Evolutionary conservation across 2,888 invertebrate species (phyloP), one percentile per base, ranked within the genome.

Genomic region (Lamproptera curius): DNA sequence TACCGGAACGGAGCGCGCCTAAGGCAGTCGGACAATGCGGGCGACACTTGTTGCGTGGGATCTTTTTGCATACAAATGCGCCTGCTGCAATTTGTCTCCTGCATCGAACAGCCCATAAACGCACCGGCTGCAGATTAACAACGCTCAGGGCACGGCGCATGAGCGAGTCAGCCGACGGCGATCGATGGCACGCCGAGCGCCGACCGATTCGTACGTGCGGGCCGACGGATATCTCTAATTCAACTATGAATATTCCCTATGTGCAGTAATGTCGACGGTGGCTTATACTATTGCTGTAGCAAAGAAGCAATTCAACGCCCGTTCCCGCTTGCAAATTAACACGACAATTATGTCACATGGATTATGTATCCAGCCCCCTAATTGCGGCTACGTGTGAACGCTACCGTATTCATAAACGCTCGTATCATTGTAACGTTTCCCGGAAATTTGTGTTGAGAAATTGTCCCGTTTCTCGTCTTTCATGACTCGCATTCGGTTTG

Each of bases 11-110:
- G 20, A 20, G 6, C 6, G 20, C 20, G 20, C 20, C 6, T 20
- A 20, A 6, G 3, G 20, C 20, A 20, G 6, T 62, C n/a, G 66
- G 62, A 57, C 58, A 57, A 61, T 64, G 58, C 65, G 69, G 74
- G 68, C 73, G 71, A 72, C 73, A 75, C 76, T 78, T 74, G 79
- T 74, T 78, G 77, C 77, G 77, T 82, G 73, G 78, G 80, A 71
- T 64, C 64, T 58, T 56, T 71, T 70, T 74, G 76, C 72, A 76
- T 77, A 66, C 65, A 67, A 72, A 75, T 63, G 59, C 59, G 57
- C 59, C 59, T 61, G 67, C 63, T 71, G 72, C 73, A 73, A 73
- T 76, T 76, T 75, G 74, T 73, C 60, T 69, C 61, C 56, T 42
- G 57, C 55, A 65, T 68, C 67, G 54, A 61, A 58, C 67, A 62